These are phyloP conservation scores for Nesidiocoris tenuis DNA, from an alignment of 2,888 invertebrate species.

Conservation along the genomic window DNA sequence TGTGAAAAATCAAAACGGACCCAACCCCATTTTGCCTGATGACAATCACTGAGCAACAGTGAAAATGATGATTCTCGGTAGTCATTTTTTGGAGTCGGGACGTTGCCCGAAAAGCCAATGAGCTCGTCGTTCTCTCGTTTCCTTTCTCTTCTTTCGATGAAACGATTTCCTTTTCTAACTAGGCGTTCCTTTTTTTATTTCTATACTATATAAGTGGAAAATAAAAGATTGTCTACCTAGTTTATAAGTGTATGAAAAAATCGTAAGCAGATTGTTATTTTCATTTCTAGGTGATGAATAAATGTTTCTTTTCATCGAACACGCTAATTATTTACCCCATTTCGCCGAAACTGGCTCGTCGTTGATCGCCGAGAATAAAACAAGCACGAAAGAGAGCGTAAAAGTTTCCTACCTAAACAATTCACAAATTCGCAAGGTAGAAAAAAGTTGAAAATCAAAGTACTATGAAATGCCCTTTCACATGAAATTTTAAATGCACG, in stretches of 20 bases:
- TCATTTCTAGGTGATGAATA: conserved; percentile 51
- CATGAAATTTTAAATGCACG: too few relatives aligned
- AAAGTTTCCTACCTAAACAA: too few relatives aligned
- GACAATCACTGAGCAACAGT: conserved; percentile 53
- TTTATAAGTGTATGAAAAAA: conserved; percentile 44
- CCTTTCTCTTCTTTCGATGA: conserved; percentile 30
- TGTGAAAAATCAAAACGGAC: not conserved
- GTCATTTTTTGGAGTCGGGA: not conserved
- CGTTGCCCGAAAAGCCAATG: conserved; percentile 19
- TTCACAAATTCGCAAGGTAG: too few relatives aligned
- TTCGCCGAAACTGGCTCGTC: too few relatives aligned
- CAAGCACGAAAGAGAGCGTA: too few relatives aligned
- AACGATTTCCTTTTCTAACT: not conserved
- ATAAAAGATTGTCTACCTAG: conserved; percentile 47
- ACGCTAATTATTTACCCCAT: not conserved
- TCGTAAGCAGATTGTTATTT: conserved; percentile 48
- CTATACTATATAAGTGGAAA: conserved; percentile 39
- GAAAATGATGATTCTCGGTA: conserved; percentile 24
- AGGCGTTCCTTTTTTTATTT: conserved; percentile 1
- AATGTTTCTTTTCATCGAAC: conserved; percentile 50
- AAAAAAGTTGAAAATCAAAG: too few relatives aligned
- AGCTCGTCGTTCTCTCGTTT: conserved; percentile 20
- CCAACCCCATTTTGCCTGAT: conserved; percentile 51
- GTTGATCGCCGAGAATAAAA: too few relatives aligned
- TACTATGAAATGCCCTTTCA: too few relatives aligned